These are phyloP conservation scores for Phylloscopus collybita DNA, from an alignment of 2,797 vertebrate genomes.

Conservation along the genomic window DNA sequence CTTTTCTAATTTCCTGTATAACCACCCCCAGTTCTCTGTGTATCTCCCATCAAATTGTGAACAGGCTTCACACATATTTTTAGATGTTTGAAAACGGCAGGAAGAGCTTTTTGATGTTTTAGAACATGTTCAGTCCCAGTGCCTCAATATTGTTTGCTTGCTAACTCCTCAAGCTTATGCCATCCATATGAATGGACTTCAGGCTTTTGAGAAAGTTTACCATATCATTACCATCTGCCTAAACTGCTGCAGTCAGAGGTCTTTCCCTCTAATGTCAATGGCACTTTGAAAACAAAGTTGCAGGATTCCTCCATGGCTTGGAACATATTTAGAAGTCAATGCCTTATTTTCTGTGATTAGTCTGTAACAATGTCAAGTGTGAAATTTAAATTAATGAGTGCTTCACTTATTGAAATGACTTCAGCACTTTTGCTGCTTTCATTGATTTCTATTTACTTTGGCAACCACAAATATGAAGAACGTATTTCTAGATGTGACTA, in stretches of 20 bases:
- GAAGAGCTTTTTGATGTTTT: conserved; percentile 78
- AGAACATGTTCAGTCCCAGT: conserved; percentile 40
- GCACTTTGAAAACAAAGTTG: conserved; percentile 68
- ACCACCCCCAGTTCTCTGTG: conserved; percentile 65
- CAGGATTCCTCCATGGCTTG: conserved; percentile 26
- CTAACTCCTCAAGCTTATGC: conserved; percentile 51
- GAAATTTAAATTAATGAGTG: conserved; percentile 79
- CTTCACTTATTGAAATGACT: conserved; percentile 76
- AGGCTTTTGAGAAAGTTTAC: conserved; percentile 34
- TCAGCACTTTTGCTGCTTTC: conserved; percentile 74
- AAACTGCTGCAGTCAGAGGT: conserved; percentile 60
- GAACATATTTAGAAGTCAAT: conserved; percentile 68
- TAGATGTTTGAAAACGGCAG: conserved; percentile 75
- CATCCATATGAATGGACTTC: conserved; percentile 60
- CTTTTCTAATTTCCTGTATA: conserved; percentile 79
- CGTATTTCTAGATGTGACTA: conserved; percentile 65
- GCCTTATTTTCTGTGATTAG: conserved; percentile 66
- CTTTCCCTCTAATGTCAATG: conserved; percentile 53
- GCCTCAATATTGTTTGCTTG: conserved; percentile 30
- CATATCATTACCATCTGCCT: conserved; percentile 34
- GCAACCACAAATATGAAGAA: conserved; percentile 69
- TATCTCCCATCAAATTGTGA: conserved; percentile 79
- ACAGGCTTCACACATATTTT: conserved; percentile 78
- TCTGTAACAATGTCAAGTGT: conserved; percentile 74
- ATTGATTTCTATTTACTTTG: conserved; percentile 81